Conservation (phyloP, 2,888 invertebrate species). For the Agriopis marginaria region DNA sequence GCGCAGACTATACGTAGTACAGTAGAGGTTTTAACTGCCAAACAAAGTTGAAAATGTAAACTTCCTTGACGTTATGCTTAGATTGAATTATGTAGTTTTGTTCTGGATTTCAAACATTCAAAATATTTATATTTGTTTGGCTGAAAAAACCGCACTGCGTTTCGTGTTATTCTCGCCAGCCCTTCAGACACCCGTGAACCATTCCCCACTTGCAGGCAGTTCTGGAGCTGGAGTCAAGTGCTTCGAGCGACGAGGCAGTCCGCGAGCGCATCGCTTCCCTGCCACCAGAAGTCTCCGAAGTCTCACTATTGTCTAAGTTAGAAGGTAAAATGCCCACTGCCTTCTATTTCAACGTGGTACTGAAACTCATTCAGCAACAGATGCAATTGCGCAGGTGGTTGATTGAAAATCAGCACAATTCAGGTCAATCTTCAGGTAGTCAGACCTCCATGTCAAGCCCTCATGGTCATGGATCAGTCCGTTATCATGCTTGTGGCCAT, state of each 20-base stretch:
- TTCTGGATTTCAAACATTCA: not conserved
- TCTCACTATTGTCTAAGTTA: slow-evolving; percentile 93
- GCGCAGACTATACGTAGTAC: not conserved
- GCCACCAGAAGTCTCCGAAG: slow-evolving; percentile 97
- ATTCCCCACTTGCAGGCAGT: slow-evolving; percentile 80
- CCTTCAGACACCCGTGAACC: slow-evolving; percentile 4
- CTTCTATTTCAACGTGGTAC: slow-evolving; percentile 46
- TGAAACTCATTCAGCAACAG: slow-evolving; percentile 34
- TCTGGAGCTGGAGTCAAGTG: slow-evolving; percentile 96
- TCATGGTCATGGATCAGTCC: not conserved
- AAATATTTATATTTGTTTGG: slow-evolving; percentile 5
- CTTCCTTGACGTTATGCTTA: too few species aligned
- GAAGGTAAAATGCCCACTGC: slow-evolving; percentile 87
- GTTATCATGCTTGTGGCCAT: not conserved
- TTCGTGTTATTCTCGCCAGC: slow-evolving; percentile 1
- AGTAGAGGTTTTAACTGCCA: not conserved
- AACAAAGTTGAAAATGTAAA: not conserved
- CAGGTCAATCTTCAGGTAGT: not conserved
- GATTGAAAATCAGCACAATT: not conserved
- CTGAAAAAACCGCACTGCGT: not conserved
- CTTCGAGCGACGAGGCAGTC: slow-evolving; percentile 97
- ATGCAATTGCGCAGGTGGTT: slow-evolving; percentile 17
- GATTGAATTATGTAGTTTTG: not conserved
- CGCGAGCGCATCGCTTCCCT: slow-evolving; percentile 97
- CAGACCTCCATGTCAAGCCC: too few species aligned